Conservation (phyloP, 2,113 vertebrate genomes). For the Sceloporus undulatus region DNA sequence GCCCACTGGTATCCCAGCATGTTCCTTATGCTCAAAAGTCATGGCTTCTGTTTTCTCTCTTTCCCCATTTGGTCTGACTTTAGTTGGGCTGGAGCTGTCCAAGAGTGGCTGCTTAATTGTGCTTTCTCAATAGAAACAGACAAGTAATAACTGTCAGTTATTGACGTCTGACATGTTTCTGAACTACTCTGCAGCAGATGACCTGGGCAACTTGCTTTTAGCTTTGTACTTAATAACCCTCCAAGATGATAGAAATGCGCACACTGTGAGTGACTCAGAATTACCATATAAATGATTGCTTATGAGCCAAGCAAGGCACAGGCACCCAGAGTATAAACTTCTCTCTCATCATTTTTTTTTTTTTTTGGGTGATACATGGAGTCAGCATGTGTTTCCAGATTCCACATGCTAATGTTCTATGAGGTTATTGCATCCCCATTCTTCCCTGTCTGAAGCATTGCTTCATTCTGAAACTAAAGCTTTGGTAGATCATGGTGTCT, state of each 20-base stretch:
- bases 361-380: not conserved
- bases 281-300: slow-evolving; percentile 1
- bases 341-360: slow-evolving; percentile 25
- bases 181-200: slow-evolving; percentile 34
- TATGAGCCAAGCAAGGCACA: not conserved
- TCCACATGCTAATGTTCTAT: slow-evolving; percentile 15
- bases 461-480: not conserved
- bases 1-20: not conserved
- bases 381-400: not conserved
- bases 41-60: not conserved
- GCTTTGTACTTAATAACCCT: not conserved
- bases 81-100: slow-evolving; percentile 10
- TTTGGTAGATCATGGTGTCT: not conserved
- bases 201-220: slow-evolving; percentile 21
- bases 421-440: slow-evolving; percentile 13
- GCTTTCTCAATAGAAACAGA: slow-evolving; percentile 15
- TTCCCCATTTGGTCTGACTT: slow-evolving; percentile 28
- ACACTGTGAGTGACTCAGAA: slow-evolving; percentile 33
- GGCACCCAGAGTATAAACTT: slow-evolving; percentile 16
- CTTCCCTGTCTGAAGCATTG: not conserved
- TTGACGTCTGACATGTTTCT: slow-evolving; percentile 30
- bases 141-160: slow-evolving; percentile 25
- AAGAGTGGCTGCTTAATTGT: slow-evolving; percentile 10
- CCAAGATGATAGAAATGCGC: not conserved
- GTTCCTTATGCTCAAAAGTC: not conserved